phyloP scores from a whole-genome alignment of 2,888 invertebrate genomes.

The Isoperla grammatica region DNA sequence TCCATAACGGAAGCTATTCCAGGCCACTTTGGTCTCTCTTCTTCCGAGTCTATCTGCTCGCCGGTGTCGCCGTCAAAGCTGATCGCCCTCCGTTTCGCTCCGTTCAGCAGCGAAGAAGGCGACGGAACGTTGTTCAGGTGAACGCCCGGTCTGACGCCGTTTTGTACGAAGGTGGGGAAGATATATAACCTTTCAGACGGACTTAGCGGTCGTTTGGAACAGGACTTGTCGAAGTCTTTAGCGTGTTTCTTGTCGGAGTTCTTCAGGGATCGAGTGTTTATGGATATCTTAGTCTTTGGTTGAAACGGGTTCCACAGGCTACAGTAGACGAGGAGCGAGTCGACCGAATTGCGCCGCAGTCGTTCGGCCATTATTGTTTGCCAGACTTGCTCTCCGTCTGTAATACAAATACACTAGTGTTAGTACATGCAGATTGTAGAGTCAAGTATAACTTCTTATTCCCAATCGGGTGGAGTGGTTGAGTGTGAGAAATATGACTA shows the following conservation, averaged over 20 bases:
- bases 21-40: constrained; percentile 40
- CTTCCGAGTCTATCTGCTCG: constrained; percentile 14
- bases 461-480: no score
- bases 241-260: constrained; percentile 11
- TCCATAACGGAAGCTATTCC: constrained; percentile 46
- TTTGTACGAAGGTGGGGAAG: constrained; percentile 22
- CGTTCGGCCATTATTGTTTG: constrained; percentile 58
- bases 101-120: constrained; percentile 9
- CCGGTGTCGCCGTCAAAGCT: constrained; percentile 1
- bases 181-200: constrained; percentile 22
- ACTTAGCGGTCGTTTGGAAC: constrained; percentile 24
- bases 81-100: constrained; percentile 23
- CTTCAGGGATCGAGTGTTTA: not conserved
- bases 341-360: constrained; percentile 36
- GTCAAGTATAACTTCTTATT: no score
- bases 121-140: constrained; percentile 13
- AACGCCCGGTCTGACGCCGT: constrained; percentile 23
- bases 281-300: not conserved
- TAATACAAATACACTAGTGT: no score
- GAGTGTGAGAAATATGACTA: no score
- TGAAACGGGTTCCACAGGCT: constrained; percentile 16
- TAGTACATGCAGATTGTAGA: no score
- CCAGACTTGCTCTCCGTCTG: constrained; percentile 60
- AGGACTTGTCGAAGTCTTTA: not conserved
- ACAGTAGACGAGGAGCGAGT: constrained; percentile 33